phyloP scores from a whole-genome alignment of 2,888 invertebrate species.

The Trachelus troglodyta region DNA sequence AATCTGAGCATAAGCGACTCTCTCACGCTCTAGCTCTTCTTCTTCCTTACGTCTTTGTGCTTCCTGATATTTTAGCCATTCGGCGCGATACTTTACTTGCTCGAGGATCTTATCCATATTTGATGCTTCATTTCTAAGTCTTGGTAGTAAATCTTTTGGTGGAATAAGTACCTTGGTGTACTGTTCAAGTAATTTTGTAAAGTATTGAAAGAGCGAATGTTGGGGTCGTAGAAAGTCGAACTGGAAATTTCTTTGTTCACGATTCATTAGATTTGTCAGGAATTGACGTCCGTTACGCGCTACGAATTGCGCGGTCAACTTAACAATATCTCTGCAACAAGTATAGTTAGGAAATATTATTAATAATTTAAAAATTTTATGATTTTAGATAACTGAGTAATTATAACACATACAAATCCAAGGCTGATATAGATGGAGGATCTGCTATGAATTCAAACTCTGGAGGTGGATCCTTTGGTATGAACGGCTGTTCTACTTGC shows the following conservation, averaged over 20 bases:
- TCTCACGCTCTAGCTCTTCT: slow-evolving; percentile 93
- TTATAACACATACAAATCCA: slow-evolving; percentile 81
- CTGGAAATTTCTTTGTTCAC: slow-evolving; percentile 97
- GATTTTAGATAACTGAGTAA: slow-evolving; percentile 11
- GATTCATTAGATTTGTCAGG: slow-evolving; percentile 97
- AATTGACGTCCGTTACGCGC: slow-evolving; percentile 98
- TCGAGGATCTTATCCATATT: slow-evolving; percentile 79
- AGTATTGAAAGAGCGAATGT: slow-evolving; percentile 98
- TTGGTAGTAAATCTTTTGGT: slow-evolving; percentile 87
- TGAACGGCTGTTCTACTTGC: slow-evolving; percentile 86
- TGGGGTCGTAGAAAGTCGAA: slow-evolving; percentile 99
- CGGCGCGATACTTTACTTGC: slow-evolving; percentile 93
- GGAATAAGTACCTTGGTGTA: slow-evolving; percentile 98
- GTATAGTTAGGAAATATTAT: slow-evolving; percentile 6
- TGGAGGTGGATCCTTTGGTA: slow-evolving; percentile 91
- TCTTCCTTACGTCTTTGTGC: slow-evolving; percentile 93
- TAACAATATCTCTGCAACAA: slow-evolving; percentile 88
- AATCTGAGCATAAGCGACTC: slow-evolving; percentile 95
- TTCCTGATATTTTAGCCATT: slow-evolving; percentile 97
- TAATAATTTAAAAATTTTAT: background rate
- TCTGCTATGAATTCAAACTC: slow-evolving; percentile 97
- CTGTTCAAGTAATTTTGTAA: slow-evolving; percentile 97
- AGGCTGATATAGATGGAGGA: slow-evolving; percentile 97
- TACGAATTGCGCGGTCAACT: slow-evolving; percentile 98
- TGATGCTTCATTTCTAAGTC: slow-evolving; percentile 82